These are phyloP conservation scores for Etheostoma perlongum DNA, from an alignment of 2,797 vertebrate genomes.

Conservation along the genomic window DNA sequence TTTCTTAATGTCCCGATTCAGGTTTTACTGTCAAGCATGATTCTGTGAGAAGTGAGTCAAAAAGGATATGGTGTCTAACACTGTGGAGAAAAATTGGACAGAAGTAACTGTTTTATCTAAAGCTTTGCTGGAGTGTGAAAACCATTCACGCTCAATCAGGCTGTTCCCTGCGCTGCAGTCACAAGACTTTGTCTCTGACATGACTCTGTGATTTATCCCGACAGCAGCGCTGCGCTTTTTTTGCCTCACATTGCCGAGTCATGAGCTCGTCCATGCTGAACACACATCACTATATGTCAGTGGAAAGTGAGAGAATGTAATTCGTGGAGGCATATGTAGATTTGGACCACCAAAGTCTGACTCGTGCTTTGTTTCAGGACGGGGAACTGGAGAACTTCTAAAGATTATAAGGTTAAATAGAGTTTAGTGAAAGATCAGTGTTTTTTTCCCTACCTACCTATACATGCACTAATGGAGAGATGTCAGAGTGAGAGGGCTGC, in stretches of 20 bases:
- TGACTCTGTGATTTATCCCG: constrained; percentile 11
- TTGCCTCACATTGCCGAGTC: not conserved
- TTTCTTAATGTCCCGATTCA: constrained; percentile 20
- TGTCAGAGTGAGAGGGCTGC: too few relatives aligned
- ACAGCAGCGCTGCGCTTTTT: not conserved
- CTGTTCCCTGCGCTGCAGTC: constrained; percentile 40
- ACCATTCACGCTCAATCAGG: constrained; percentile 36
- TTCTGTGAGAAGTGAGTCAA: constrained; percentile 21
- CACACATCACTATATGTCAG: constrained; percentile 15
- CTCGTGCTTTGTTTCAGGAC: constrained; percentile 51
- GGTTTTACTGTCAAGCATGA: constrained; percentile 29
- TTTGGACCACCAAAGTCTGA: constrained; percentile 71
- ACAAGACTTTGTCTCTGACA: constrained; percentile 54
- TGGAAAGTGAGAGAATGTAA: constrained; percentile 3
- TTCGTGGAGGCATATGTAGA: constrained; percentile 22
- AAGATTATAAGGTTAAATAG: constrained; percentile 81
- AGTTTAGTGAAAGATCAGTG: constrained; percentile 80
- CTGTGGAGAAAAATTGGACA: constrained; percentile 9
- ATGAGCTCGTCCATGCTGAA: constrained; percentile 7
- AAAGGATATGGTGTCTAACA: constrained; percentile 13
- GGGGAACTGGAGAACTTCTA: constrained; percentile 62
- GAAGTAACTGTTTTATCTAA: constrained; percentile 20
- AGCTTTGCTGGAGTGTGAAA: constrained; percentile 42
- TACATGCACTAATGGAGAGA: too few relatives aligned
- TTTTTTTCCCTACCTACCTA: constrained; percentile 41